phyloP scores from a whole-genome alignment of 2,888 invertebrate genomes.

The Drosophila tanythrix region DNA sequence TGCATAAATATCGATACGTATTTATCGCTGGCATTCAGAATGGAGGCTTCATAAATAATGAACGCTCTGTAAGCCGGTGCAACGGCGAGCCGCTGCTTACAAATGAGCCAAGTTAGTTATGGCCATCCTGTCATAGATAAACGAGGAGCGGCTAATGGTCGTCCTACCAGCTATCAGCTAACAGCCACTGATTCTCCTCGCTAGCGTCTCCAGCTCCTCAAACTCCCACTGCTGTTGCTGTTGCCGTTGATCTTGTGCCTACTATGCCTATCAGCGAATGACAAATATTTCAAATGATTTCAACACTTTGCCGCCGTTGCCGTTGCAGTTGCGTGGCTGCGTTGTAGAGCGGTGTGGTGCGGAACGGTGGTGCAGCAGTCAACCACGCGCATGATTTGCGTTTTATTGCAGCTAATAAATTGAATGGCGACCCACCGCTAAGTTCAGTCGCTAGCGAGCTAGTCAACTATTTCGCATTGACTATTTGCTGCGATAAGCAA shows the following conservation, averaged over 20 bases:
- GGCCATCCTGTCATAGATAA: conserved; percentile 71
- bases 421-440: conserved; percentile 76
- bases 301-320: conserved; percentile 74
- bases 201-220: neutral
- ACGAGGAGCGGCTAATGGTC: conserved; percentile 57
- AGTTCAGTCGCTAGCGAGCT: conserved; percentile 20
- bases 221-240: conserved; percentile 19
- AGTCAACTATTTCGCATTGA: conserved; percentile 54
- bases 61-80: neutral
- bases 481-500: conserved; percentile 74
- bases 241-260: conserved; percentile 3
- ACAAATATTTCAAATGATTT: conserved; percentile 82
- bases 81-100: conserved; percentile 44
- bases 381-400: conserved; percentile 68
- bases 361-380: neutral
- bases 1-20: conserved; percentile 57
- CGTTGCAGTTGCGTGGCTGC: neutral
- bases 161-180: conserved; percentile 2
- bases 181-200: conserved; percentile 11
- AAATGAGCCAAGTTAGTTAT: conserved; percentile 69
- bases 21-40: conserved; percentile 40
- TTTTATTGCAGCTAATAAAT: conserved; percentile 82
- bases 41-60: conserved; percentile 50
- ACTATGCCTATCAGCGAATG: conserved; percentile 68
- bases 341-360: neutral